Evolutionary conservation across 2,113 vertebrate species (phyloP).

Genomic region (Actenoides lindsayi): DNA sequence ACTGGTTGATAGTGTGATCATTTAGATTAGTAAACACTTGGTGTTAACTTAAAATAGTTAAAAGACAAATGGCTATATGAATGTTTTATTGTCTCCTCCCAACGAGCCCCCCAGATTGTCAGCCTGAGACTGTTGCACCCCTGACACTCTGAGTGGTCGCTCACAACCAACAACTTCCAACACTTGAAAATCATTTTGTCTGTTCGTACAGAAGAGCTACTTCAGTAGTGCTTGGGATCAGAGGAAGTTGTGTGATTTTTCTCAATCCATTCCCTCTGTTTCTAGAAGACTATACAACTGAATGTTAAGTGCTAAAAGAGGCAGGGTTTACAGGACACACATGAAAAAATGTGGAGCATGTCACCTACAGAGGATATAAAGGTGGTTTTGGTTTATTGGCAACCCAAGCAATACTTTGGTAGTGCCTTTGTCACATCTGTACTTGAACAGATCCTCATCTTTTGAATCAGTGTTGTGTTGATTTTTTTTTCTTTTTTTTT

Average conservation of each 20-base stretch:
- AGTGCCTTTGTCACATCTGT: neutral
- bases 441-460: neutral
- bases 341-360: neutral
- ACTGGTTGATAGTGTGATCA: neutral
- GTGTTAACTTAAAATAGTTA: neutral
- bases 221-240: neutral
- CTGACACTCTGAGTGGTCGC: accelerated
- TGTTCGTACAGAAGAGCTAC: neutral
- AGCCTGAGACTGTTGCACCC: neutral
- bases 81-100: neutral
- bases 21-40: neutral
- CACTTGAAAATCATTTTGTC: neutral
- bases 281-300: neutral
- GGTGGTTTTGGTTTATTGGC: neutral
- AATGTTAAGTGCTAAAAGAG: neutral
- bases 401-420: neutral
- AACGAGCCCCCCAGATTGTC: neutral
- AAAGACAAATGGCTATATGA: neutral
- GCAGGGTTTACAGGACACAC: neutral
- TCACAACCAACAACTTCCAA: neutral
- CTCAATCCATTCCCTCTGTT: neutral
- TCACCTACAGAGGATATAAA: neutral
- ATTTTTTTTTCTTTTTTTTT: neutral
- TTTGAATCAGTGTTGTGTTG: neutral
- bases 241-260: neutral